Evolutionary conservation across 2,797 vertebrate genomes (phyloP).

Genomic region (Glyptemys insculpta): DNA sequence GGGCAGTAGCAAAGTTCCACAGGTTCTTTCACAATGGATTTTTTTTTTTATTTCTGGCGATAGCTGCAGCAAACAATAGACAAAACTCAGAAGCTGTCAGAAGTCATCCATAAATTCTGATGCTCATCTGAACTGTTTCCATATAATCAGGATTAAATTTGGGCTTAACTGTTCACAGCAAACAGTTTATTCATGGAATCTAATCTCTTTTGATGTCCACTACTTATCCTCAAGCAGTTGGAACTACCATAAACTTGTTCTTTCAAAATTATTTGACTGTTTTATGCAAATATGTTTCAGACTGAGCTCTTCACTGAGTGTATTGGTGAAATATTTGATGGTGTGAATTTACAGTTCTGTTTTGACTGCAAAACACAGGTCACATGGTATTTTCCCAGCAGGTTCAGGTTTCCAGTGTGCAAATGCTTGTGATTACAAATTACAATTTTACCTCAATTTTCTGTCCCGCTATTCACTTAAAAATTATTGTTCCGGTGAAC

Average conservation of each 20-base stretch:
- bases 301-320: conserved; percentile 30
- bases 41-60: conserved; percentile 63
- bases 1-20: conserved; percentile 40
- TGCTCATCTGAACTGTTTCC: conserved; percentile 76
- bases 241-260: conserved; percentile 67
- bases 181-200: conserved; percentile 74
- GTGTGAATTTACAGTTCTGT: not conserved
- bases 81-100: conserved; percentile 72
- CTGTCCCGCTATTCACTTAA: not conserved
- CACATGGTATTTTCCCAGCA: not conserved
- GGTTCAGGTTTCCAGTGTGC: not conserved
- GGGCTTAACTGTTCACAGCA: conserved; percentile 69
- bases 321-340: conserved; percentile 8
- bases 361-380: conserved; percentile 19
- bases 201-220: conserved; percentile 71
- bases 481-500: not conserved
- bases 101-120: conserved; percentile 71
- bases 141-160: conserved; percentile 69
- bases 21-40: conserved; percentile 43
- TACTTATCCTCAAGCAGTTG: conserved; percentile 71
- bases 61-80: conserved; percentile 47
- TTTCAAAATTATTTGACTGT: conserved; percentile 31
- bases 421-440: not conserved
- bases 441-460: not conserved
- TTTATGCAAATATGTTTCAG: conserved; percentile 61